Percentiles rank a stretch among this genome's conserved stretches.
phyloP scores from a whole-genome alignment of 2,888 invertebrate genomes.

The Zygothrica quintamaculata region DNA sequence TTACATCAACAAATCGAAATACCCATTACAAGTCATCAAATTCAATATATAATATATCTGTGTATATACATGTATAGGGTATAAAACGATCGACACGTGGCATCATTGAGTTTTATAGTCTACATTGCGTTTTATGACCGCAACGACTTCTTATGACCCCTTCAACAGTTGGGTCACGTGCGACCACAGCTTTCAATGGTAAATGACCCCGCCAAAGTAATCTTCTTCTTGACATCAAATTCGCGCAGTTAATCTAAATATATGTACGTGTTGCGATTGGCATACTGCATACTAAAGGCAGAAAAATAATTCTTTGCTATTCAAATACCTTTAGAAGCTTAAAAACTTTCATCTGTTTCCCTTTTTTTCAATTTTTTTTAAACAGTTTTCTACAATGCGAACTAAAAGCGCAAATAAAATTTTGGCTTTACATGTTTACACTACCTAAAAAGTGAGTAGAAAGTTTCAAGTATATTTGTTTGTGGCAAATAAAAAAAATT shows the following conservation, averaged over 20 bases:
- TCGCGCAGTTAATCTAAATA: constrained; percentile 9
- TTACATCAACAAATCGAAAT: constrained; percentile 39
- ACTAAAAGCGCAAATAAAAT: constrained; percentile 1
- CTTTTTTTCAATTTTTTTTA: not conserved
- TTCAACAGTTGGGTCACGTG: constrained; percentile 43
- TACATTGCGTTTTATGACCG: constrained; percentile 22
- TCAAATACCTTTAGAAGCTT: constrained; percentile 3
- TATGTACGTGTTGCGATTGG: constrained; percentile 1
- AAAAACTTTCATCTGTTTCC: not conserved
- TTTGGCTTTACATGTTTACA: no score
- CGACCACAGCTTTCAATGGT: constrained; percentile 16
- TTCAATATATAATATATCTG: constrained; percentile 59
- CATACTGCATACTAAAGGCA: not conserved
- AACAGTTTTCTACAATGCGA: not conserved
- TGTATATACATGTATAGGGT: constrained; percentile 21
- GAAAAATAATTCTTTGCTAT: not conserved
- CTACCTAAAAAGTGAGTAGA: not conserved
- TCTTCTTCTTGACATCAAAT: constrained; percentile 3
- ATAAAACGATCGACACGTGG: constrained; percentile 38
- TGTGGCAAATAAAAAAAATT: not conserved
- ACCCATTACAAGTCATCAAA: constrained; percentile 44
- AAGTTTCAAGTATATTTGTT: constrained; percentile 10
- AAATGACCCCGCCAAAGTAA: constrained; percentile 8
- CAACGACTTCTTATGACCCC: constrained; percentile 2
- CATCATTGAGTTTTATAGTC: constrained; percentile 21